phyloP scores from a whole-genome alignment of 2,888 invertebrate genomes.

The Stenurella melanura region DNA sequence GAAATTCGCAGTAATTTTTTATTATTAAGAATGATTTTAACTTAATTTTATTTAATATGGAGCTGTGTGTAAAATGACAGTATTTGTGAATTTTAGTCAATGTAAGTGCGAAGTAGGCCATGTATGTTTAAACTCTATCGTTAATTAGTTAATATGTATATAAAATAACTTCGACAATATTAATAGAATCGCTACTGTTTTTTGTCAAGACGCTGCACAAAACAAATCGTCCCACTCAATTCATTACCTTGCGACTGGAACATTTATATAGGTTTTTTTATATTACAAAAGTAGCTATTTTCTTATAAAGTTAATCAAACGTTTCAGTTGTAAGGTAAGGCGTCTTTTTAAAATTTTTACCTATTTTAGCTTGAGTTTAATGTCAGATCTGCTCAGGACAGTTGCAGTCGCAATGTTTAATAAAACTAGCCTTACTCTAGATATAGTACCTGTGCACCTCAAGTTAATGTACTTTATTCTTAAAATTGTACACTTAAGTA shows the following conservation, averaged over 20 bases:
- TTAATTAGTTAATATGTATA: slow-evolving; percentile 57
- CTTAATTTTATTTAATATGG: slow-evolving; percentile 30
- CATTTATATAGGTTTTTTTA: slow-evolving; percentile 46
- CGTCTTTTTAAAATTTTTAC: slow-evolving; percentile 40
- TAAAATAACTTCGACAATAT: slow-evolving; percentile 59
- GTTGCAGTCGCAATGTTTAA: slow-evolving; percentile 55
- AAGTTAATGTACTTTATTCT: slow-evolving; percentile 59
- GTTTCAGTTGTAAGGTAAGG: slow-evolving; percentile 38
- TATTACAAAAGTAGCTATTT: slow-evolving; percentile 36
- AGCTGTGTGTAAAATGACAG: slow-evolving; percentile 53
- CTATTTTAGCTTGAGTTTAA: slow-evolving; percentile 48
- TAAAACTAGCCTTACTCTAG: slow-evolving; percentile 55
- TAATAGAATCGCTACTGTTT: slow-evolving; percentile 51
- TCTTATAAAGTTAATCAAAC: slow-evolving; percentile 41
- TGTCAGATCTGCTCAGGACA: slow-evolving; percentile 54
- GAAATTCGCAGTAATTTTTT: slow-evolving; percentile 31
- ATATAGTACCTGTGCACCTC: slow-evolving; percentile 62
- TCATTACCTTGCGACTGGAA: slow-evolving; percentile 43
- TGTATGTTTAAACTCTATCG: slow-evolving; percentile 55
- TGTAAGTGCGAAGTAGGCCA: slow-evolving; percentile 58
- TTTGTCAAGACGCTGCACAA: slow-evolving; percentile 51
- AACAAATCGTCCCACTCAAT: slow-evolving; percentile 45
- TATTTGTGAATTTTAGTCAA: slow-evolving; percentile 62
- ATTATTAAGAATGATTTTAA: slow-evolving; percentile 36
- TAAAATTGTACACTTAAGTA: slow-evolving; percentile 55